A percentile compares a stretch with the other conserved stretches of the same genome.
Conservation (phyloP, 2,797 vertebrate species). For the Vultur gryphus region DNA sequence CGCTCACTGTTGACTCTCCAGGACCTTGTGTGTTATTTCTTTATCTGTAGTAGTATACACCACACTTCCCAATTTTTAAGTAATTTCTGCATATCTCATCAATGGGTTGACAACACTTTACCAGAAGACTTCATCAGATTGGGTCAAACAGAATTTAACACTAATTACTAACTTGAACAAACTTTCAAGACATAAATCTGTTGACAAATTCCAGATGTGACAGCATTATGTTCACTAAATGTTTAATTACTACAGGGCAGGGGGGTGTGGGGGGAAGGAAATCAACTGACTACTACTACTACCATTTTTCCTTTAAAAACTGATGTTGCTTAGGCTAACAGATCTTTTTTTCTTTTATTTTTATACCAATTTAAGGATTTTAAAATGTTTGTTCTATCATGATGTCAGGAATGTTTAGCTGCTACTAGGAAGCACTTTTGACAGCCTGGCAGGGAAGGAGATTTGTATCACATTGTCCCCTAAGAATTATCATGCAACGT, state of each 20-base stretch:
- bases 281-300: not conserved
- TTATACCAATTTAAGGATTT: not conserved
- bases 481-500: not conserved
- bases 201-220: not conserved
- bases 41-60: not conserved
- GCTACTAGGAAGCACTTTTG: not conserved
- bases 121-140: not conserved
- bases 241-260: not conserved
- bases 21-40: not conserved
- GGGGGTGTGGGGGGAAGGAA: not conserved
- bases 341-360: not conserved
- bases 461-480: not conserved
- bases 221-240: not conserved
- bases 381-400: not conserved
- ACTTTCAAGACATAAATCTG: not conserved
- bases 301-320: not conserved
- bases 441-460: not conserved
- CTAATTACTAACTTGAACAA: not conserved
- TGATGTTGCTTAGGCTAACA: not conserved
- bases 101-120: not conserved
- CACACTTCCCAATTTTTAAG: not conserved
- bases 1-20: not conserved
- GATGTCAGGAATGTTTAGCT: not conserved
- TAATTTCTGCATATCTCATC: not conserved
- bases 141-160: not conserved